phyloP scores from a whole-genome alignment of 2,888 invertebrate genomes.

The Lobophora halterata region DNA sequence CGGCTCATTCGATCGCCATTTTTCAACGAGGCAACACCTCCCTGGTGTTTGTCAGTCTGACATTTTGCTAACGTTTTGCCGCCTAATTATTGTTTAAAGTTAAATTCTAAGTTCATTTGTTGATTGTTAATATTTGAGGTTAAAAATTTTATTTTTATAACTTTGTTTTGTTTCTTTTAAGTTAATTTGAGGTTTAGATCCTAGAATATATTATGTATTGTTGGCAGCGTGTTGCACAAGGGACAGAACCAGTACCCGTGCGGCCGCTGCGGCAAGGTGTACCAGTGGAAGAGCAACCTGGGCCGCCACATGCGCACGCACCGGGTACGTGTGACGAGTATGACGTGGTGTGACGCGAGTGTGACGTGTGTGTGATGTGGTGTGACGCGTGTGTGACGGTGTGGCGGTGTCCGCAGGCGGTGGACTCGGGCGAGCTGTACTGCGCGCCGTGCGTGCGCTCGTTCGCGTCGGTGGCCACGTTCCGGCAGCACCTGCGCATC shows the following conservation, averaged over 20 bases:
- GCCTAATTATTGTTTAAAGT: no score
- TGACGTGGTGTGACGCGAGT: no score
- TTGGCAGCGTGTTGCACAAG: constrained; percentile 60
- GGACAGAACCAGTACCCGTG: constrained; percentile 69
- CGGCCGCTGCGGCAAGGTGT: constrained; percentile 67
- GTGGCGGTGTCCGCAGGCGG: constrained; percentile 56
- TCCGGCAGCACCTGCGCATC: constrained; percentile 58
- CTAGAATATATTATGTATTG: not conserved
- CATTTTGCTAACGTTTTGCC: no score
- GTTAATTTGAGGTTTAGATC: no score
- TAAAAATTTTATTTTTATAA: no score
- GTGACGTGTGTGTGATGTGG: no score
- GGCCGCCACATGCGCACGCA: constrained; percentile 68
- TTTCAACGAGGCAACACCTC: no score
- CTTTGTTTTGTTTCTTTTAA: not conserved
- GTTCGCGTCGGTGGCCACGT: constrained; percentile 70
- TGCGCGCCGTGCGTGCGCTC: constrained; percentile 60
- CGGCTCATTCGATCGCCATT: no score
- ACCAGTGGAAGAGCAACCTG: constrained; percentile 73
- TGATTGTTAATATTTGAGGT: not conserved
- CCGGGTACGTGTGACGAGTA: constrained; percentile 44
- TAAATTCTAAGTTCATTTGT: no score
- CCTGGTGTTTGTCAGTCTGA: no score
- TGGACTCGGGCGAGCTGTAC: constrained; percentile 63
- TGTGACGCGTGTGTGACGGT: no score